Evolutionary conservation across 2,113 vertebrate species (phyloP).

Genomic region (Daboia siamensis): DNA sequence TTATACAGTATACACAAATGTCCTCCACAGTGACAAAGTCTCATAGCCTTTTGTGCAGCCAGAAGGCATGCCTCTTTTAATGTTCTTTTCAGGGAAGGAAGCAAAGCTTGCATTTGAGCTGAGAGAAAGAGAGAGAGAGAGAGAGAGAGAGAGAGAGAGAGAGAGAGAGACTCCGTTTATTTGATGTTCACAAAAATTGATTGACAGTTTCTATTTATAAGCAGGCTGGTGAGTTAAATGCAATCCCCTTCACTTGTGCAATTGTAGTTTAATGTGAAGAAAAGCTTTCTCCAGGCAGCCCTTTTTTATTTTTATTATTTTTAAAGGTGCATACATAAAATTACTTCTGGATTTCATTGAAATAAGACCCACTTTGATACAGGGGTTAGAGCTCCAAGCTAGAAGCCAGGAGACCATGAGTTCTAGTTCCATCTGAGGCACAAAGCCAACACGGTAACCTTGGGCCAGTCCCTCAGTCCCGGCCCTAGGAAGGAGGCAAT

Average conservation of each 20-base stretch:
- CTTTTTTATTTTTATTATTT: neutral
- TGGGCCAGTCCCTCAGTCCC: neutral
- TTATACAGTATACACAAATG: constrained; percentile 43
- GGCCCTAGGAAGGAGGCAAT: neutral
- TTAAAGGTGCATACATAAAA: neutral
- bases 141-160: no score
- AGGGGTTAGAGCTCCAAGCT: neutral
- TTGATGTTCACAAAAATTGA: constrained; percentile 23
- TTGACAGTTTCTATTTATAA: constrained; percentile 29
- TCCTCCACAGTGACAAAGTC: constrained; percentile 53
- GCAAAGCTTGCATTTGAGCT: constrained; percentile 10
- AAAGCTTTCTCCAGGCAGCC: neutral
- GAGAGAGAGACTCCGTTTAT: constrained; percentile 14
- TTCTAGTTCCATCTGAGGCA: neutral
- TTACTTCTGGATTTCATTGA: neutral
- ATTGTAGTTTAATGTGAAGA: neutral
- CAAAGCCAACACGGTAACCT: neutral
- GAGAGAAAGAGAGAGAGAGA: no score
- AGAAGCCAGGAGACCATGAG: neutral
- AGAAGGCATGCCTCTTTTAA: constrained; percentile 46
- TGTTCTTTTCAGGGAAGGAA: constrained; percentile 36
- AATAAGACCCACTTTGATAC: neutral
- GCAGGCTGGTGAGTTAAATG: constrained; percentile 17
- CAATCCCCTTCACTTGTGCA: neutral
- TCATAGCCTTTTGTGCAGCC: constrained; percentile 38